Evolutionary conservation across 2,113 vertebrate genomes (phyloP).

Genomic region (Synodontis membranacea): DNA sequence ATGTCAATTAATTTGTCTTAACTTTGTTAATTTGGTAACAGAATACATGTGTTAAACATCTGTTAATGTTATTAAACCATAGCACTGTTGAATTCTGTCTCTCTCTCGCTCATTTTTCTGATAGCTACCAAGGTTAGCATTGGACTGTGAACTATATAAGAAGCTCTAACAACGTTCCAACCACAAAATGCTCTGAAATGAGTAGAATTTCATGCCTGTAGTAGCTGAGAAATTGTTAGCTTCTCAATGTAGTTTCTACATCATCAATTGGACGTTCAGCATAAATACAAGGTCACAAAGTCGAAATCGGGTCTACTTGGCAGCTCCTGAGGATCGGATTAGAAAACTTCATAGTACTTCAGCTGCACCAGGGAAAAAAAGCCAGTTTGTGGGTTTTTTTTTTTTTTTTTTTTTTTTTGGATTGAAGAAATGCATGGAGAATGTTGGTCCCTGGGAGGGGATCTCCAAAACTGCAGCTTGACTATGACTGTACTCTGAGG

Average conservation of each 20-base stretch:
- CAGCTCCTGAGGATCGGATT: neutral
- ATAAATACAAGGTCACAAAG: neutral
- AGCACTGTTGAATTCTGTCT: neutral
- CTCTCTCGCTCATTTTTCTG: neutral
- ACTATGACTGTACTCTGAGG: constrained; percentile 9
- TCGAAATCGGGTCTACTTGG: neutral
- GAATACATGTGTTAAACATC: neutral
- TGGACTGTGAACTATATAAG: neutral
- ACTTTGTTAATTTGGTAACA: too few relatives aligned
- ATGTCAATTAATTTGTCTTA: too few relatives aligned
- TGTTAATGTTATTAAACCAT: neutral
- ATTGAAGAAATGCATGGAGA: constrained; percentile 1
- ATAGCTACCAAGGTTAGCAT: neutral
- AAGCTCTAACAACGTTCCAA: neutral
- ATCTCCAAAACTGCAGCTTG: neutral
- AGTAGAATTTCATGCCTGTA: neutral
- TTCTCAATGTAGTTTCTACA: too few relatives aligned
- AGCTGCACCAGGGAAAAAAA: neutral
- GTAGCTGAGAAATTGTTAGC: neutral
- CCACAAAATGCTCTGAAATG: neutral
- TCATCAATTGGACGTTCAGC: neutral
- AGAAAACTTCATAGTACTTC: neutral
- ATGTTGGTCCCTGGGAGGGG: neutral
- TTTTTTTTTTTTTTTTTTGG: neutral
- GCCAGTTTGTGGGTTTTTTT: neutral